Percentiles rank a stretch among this genome's conserved stretches.
These are phyloP conservation scores for Sminthurides bifidus DNA, from an alignment of 1,140 invertebrate genomes.

Conservation along the genomic window DNA sequence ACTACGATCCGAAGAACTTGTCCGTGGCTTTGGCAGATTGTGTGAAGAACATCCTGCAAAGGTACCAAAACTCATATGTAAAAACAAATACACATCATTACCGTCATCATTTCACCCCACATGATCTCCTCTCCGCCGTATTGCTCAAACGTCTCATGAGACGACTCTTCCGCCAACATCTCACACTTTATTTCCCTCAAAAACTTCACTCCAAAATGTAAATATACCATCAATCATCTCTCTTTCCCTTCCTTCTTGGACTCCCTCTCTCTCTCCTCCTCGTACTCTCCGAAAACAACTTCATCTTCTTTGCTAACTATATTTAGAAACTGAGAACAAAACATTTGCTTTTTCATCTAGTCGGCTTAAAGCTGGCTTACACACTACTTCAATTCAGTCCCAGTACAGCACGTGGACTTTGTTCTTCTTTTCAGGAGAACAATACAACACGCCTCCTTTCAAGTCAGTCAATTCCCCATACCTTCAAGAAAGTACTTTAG, in stretches of 20 bases:
- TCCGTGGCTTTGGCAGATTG: constrained; percentile 86
- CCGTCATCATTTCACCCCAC: constrained; percentile 2
- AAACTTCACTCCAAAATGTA: too few relatives aligned
- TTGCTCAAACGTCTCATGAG: too few relatives aligned
- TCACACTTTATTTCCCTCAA: too few relatives aligned
- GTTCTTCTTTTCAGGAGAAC: too few relatives aligned
- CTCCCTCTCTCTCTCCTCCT: neutral
- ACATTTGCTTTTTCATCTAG: too few relatives aligned
- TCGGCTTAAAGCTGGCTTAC: too few relatives aligned
- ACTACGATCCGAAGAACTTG: constrained; percentile 96
- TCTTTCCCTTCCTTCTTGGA: neutral
- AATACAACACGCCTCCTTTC: too few relatives aligned
- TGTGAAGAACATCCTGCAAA: constrained; percentile 93
- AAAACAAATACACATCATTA: constrained; percentile 1
- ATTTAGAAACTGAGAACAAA: neutral
- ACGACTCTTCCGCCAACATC: too few relatives aligned
- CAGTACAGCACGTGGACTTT: too few relatives aligned
- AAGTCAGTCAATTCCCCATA: too few relatives aligned
- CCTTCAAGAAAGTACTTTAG: too few relatives aligned
- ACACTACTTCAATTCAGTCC: too few relatives aligned
- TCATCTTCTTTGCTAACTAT: neutral
- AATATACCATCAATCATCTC: constrained; percentile 20
- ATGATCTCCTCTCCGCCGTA: constrained; percentile 5
- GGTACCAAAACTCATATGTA: constrained; percentile 32
- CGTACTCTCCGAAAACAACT: neutral